Evolutionary conservation across 2,888 invertebrate genomes (phyloP).

Genomic region (Ethmia dodecea): DNA sequence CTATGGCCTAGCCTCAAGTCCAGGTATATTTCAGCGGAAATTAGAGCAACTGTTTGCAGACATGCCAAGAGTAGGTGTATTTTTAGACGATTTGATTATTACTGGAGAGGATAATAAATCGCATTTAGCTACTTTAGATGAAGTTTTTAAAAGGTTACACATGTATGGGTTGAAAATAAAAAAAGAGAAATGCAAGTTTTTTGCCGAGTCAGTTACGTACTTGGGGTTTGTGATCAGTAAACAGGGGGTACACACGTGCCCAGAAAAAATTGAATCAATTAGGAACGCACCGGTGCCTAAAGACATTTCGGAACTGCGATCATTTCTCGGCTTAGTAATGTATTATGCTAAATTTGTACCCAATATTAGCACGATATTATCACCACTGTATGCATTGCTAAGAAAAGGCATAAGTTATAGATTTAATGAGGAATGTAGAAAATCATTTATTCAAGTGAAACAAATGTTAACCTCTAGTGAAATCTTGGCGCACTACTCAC

Average conservation of each 20-base stretch:
- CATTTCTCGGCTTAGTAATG: too few relatives aligned
- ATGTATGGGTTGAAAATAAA: conserved; percentile 13
- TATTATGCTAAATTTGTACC: too few relatives aligned
- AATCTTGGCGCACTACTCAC: conserved; percentile 15
- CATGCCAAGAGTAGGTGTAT: conserved; percentile 15
- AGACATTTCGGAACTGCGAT: too few relatives aligned
- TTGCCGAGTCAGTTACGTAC: too few relatives aligned
- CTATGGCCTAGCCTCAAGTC: conserved; percentile 12
- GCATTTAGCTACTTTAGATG: conserved; percentile 13
- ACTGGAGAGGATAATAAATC: conserved; percentile 7
- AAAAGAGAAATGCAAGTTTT: too few relatives aligned
- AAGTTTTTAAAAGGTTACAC: conserved; percentile 11
- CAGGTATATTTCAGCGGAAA: too few relatives aligned
- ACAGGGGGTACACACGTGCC: conserved; percentile 18
- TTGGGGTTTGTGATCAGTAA: conserved; percentile 8
- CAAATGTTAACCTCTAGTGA: conserved; percentile 7
- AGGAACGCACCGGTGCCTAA: conserved; percentile 6
- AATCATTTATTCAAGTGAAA: conserved; percentile 10
- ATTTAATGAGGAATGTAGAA: conserved; percentile 5
- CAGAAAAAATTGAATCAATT: conserved; percentile 17
- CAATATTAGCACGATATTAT: conserved; percentile 9
- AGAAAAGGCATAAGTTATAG: conserved; percentile 6
- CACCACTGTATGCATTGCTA: conserved; percentile 13
- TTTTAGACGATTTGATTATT: conserved; percentile 18
- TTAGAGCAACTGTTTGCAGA: conserved; percentile 11